phyloP scores from a whole-genome alignment of 2,888 invertebrate genomes.

The Odontothrips loti region DNA sequence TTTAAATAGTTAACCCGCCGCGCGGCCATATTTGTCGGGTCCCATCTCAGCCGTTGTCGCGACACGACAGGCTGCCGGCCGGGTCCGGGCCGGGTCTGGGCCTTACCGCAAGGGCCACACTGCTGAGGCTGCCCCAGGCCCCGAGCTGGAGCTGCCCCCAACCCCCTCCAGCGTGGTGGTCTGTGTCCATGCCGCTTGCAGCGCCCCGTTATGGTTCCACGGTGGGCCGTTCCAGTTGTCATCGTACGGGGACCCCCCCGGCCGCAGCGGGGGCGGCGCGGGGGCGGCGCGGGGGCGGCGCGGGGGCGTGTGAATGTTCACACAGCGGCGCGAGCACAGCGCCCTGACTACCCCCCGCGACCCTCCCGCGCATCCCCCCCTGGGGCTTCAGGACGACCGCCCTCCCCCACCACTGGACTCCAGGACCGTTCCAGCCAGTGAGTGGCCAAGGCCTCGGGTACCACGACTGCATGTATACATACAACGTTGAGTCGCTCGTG shows the following conservation, averaged over 20 bases:
- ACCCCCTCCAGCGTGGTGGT: not conserved
- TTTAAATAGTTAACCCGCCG: slow-evolving; percentile 14
- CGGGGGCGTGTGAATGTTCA: not conserved
- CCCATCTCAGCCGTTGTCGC: slow-evolving; percentile 21
- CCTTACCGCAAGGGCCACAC: not conserved
- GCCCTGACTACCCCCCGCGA: not conserved
- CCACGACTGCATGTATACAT: too few species aligned
- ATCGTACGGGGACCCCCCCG: slow-evolving; percentile 18
- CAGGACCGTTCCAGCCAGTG: too few species aligned
- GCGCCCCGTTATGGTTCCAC: slow-evolving; percentile 21
- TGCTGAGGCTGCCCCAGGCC: too few species aligned
- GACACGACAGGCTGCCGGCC: not conserved
- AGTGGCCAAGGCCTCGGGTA: too few species aligned
- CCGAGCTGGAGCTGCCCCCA: too few species aligned
- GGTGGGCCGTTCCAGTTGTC: slow-evolving; percentile 25
- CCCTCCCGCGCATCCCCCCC: not conserved
- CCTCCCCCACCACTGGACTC: too few species aligned
- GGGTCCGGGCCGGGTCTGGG: too few species aligned
- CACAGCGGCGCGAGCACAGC: not conserved
- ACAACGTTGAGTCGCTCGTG: too few species aligned
- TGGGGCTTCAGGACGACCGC: not conserved
- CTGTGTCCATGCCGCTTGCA: slow-evolving; percentile 11
- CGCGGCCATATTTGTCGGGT: not conserved
- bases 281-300: not conserved
- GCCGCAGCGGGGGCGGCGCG: not conserved